These are phyloP conservation scores for Listrodromus nycthemerus DNA, from an alignment of 2,888 invertebrate species.

Conservation along the genomic window DNA sequence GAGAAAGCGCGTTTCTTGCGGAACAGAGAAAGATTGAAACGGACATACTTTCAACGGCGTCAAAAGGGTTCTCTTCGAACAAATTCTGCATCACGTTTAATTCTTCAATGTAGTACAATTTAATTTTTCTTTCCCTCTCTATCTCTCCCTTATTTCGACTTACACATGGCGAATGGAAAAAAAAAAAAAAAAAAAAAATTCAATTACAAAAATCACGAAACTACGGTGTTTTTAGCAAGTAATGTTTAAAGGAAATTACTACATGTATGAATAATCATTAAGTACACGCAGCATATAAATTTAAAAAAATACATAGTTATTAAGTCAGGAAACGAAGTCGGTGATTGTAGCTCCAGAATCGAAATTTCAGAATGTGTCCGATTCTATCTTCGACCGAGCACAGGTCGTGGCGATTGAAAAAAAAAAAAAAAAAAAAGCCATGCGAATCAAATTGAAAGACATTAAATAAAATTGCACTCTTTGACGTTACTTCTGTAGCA, in stretches of 20 bases:
- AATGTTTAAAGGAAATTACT: conserved; percentile 83
- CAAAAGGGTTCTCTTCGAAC: conserved; percentile 37
- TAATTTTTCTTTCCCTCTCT: conserved; percentile 54
- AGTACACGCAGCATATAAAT: conserved; percentile 83
- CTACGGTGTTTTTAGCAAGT: conserved; percentile 82
- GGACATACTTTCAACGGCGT: conserved; percentile 3
- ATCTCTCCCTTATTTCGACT: conserved; percentile 68
- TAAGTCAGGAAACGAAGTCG: conserved; percentile 73
- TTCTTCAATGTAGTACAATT: conserved; percentile 51
- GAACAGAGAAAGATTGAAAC: conserved; percentile 30
- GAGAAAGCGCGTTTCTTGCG: conserved; percentile 23
- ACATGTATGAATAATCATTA: conserved; percentile 84
- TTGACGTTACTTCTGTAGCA: conserved; percentile 77
- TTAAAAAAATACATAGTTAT: conserved; percentile 71
- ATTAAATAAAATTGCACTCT: conserved; percentile 46
- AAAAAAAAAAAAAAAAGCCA: conserved; percentile 12
- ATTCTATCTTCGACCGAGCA: neutral
- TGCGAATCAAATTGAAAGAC: neutral
- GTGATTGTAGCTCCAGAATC: conserved; percentile 80
- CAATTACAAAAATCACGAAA: conserved; percentile 65
- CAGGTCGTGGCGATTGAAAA: neutral
- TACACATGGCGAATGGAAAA: conserved; percentile 74
- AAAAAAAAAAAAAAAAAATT: conserved; percentile 69
- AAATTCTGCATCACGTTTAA: conserved; percentile 55
- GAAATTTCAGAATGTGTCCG: conserved; percentile 71